A percentile compares a stretch with the other conserved stretches of the same genome.
These are phyloP conservation scores for Drosophila mayri DNA, from an alignment of 1,140 invertebrate genomes.

Conservation along the genomic window DNA sequence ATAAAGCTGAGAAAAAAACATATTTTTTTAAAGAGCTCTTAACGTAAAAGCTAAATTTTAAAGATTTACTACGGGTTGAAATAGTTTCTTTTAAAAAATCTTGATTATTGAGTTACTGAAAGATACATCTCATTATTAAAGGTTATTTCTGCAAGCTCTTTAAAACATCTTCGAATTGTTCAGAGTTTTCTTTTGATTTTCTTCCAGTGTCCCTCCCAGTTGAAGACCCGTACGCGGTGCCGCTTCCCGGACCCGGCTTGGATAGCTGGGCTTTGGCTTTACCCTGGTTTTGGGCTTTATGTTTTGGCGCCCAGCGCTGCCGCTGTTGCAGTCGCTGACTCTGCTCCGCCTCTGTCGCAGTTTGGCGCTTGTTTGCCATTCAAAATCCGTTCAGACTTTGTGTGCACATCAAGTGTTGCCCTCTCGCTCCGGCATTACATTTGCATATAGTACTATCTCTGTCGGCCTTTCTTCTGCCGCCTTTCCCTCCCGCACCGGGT, in stretches of 20 bases:
- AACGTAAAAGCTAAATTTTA: too few relatives aligned
- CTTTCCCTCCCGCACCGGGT: background rate
- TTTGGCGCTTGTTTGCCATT: constrained; percentile 79
- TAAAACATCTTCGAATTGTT: background rate
- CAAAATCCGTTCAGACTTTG: constrained; percentile 83
- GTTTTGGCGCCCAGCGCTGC: constrained; percentile 29
- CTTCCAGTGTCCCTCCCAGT: constrained; percentile 3
- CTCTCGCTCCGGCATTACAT: constrained; percentile 63
- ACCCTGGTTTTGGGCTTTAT: constrained; percentile 51
- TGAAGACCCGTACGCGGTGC: constrained; percentile 22
- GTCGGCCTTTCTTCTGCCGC: constrained; percentile 38
- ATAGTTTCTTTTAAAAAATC: too few relatives aligned
- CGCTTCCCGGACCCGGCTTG: constrained; percentile 16
- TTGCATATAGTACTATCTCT: constrained; percentile 61
- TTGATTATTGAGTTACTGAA: background rate
- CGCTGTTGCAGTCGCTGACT: background rate
- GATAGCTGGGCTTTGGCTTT: constrained; percentile 47
- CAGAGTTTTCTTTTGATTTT: background rate
- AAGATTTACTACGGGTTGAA: too few relatives aligned
- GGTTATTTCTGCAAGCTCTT: fast-evolving
- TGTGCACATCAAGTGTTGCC: constrained; percentile 70
- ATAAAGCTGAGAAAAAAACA: background rate
- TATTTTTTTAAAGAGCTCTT: too few relatives aligned
- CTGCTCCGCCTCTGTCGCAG: constrained; percentile 1
- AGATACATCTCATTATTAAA: too few relatives aligned